Percentiles rank a stretch among this genome's conserved stretches.
Evolutionary conservation across 1,140 invertebrate genomes (phyloP).

Genomic region (Leptinotarsa undecemlineata): DNA sequence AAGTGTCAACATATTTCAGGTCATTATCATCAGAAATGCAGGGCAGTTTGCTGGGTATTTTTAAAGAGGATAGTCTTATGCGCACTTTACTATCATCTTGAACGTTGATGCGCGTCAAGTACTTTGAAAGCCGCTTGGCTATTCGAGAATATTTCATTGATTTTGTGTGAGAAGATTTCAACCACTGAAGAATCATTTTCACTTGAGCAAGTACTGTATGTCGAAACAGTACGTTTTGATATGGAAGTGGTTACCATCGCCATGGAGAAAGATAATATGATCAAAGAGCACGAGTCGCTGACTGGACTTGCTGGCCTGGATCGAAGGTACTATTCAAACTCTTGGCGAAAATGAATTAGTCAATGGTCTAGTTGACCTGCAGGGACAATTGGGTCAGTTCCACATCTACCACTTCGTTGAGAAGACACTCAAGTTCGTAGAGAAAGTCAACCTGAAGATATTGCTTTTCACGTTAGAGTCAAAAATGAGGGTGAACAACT

Average conservation of each 20-base stretch:
- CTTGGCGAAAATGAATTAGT: constrained; percentile 94
- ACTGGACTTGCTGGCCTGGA: constrained; percentile 98
- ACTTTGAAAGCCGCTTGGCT: no score
- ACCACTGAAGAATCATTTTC: no score
- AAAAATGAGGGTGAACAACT: constrained; percentile 98
- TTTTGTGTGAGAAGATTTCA: no score
- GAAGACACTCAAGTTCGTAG: constrained; percentile 98
- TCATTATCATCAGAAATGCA: no score
- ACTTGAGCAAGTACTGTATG: no score
- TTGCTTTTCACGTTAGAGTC: constrained; percentile 97
- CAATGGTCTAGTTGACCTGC: constrained; percentile 93
- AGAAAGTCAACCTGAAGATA: constrained; percentile 98
- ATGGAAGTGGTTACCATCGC: constrained; percentile 90
- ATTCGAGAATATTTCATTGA: no score
- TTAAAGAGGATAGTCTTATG: no score
- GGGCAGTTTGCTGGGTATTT: no score
- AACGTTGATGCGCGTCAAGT: no score
- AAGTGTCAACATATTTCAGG: no score
- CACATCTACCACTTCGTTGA: constrained; percentile 97
- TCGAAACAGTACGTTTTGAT: no score
- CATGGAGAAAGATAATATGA: constrained; percentile 97
- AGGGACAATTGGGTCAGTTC: constrained; percentile 94
- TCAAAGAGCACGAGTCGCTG: constrained; percentile 93
- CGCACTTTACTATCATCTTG: no score
- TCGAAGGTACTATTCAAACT: constrained; percentile 90